phyloP scores from a whole-genome alignment of 2,113 vertebrate genomes.

The Ibidorhyncha struthersii region DNA sequence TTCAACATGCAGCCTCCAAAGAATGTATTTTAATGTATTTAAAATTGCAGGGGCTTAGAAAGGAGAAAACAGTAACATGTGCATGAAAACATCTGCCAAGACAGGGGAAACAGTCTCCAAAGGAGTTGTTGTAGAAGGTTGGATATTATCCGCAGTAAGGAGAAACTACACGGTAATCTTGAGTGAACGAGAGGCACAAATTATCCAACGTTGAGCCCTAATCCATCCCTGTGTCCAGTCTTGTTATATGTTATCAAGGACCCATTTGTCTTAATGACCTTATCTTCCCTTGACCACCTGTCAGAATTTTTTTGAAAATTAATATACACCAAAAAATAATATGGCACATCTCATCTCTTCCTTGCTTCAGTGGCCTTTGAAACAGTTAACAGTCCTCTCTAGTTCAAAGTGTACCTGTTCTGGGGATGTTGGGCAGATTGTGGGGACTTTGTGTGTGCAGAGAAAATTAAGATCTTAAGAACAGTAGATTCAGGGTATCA shows the following conservation, averaged over 20 bases:
- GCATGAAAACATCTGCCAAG: neutral
- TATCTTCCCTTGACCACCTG: neutral
- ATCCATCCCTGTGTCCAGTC: neutral
- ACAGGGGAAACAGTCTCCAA: neutral
- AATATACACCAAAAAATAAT: neutral
- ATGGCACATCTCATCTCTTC: neutral
- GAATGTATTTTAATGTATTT: neutral
- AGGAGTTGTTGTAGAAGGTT: neutral
- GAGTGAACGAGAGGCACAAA: neutral
- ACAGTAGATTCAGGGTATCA: neutral
- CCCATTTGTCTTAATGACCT: neutral
- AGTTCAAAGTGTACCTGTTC: neutral
- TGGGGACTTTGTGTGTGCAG: neutral
- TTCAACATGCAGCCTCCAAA: neutral
- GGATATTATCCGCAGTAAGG: neutral
- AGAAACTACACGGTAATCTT: neutral
- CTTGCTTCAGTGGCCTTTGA: neutral
- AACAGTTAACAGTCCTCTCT: neutral
- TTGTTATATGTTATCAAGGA: neutral
- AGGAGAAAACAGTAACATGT: neutral
- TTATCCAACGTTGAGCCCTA: neutral
- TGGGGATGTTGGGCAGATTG: too few species aligned
- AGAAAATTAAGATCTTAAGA: neutral
- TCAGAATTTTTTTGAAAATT: neutral
- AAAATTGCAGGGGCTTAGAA: neutral